Base-by-base conservation (phyloP, 2,797 vertebrate genomes). In the Helostoma temminkii region DNA sequence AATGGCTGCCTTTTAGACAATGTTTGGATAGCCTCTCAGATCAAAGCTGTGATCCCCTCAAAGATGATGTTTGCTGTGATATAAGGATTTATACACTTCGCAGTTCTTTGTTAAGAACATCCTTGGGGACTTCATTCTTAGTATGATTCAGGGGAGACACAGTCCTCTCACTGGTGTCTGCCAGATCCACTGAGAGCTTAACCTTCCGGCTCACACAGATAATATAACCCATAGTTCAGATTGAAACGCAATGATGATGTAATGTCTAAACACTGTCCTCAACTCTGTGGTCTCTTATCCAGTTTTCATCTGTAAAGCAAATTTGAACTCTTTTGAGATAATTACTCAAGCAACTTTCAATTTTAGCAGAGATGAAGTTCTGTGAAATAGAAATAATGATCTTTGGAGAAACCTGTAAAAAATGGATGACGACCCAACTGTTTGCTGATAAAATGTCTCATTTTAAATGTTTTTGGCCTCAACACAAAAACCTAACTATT, bases 221-320 rank as follows among this genome's bases (percentile, higher is more conserved):
- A 14, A 28, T 57, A 19, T 25, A 55, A 74, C 54, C 9, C 57
- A n/a, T 9, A 43, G 43, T 61, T 61, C 53, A 57, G 62, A 42
- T 63, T 69, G 62, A 75, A 66, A 69, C 26, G 73, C 66, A 63
- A 54, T 26, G 10, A 65, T 73, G 71, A 74, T 80, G 71, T 80
- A 24, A 69, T 68, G 69, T 57, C 24, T 59, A 73, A 78, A 68
- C 30, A 32, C 28, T 0, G 3, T 39, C 50, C 47, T 53, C 24
- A 3, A 47, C 55, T 54, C 21, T 8, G 11, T 53, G 47, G 10
- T 46, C 25, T 50, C 28, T 50, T 48, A 59, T 70, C 74, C 0
- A 1, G 46, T 32, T 73, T 73, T 76, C 47, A 74, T 80, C 21
- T 76, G 14, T 45, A 6, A 57, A 70, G 53, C 30, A 69, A 75